Base-by-base conservation (phyloP, 2,797 vertebrate genomes). In the Ptychobarbus kaznakovi region DNA sequence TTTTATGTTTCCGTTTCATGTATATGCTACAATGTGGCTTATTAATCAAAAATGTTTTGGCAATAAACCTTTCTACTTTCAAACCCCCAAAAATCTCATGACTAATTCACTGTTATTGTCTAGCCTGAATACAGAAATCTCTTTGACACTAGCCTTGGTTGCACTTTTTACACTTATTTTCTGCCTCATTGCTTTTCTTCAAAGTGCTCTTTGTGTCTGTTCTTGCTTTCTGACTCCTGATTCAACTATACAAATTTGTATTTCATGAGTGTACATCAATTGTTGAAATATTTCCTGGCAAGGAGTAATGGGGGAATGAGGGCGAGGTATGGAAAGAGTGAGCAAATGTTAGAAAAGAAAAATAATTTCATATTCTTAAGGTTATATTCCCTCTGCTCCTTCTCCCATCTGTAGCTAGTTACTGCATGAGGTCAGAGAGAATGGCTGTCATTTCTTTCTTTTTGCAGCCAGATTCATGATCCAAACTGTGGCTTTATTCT, bases 251-350 rank as follows among this genome's bases (percentile, higher is more conserved):
- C 89, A 88, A 85, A 89, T 89, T 88, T 86, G 81, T 80, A 89
- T 92, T 91, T 91, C 61, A 77, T 82, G 22, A 90, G 90, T 56
- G 11, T 74, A 84, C 56, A 16, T 53, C 78, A 68, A 68, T 65
- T 66, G 8, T 82, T 49, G 22, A 44, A 16, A 11, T 42, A 72
- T 70, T 82, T 76, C 53, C 73, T 51, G 63, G 85, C 77, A 51
- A 66, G 38, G 18, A 66, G 51, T 49, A 0, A 82, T 32, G 32
- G 83, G 76, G 84, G 20, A 81, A 77, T 28, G 16, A 79, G 89
- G 91, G 92, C 90, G 92, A 88, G 92, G 91, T 89, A 74, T 81
- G 90, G 89, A 93, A 93, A 94, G 85, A 90, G 56, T 80, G 87
- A 88, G 82, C 81, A 86, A 84, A 84, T 42, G 32, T 80, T 77